Evolutionary conservation across 2,888 invertebrate species (phyloP).

Genomic region (Aplocera efformata): DNA sequence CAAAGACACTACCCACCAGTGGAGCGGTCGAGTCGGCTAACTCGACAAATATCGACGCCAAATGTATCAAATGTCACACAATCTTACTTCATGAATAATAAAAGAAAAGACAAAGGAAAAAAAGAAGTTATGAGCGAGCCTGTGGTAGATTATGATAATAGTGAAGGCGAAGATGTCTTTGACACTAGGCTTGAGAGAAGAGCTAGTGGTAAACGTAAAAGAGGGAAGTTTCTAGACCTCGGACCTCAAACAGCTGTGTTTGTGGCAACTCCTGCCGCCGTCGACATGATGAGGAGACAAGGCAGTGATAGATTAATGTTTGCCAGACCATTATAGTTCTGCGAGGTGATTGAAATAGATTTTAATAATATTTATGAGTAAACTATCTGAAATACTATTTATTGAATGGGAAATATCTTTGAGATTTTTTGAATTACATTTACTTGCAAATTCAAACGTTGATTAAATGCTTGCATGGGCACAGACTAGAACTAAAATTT

Average conservation of each 20-base stretch:
- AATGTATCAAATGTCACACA: conserved; percentile 57
- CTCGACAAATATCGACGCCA: conserved; percentile 62
- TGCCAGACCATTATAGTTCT: conserved; percentile 58
- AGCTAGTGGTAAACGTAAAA: conserved; percentile 50
- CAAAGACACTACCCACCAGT: conserved; percentile 62
- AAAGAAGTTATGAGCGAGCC: conserved; percentile 66
- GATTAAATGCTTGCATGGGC: too few species aligned
- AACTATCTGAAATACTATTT: conserved; percentile 17
- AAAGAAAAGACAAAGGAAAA: conserved; percentile 54
- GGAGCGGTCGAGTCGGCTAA: conserved; percentile 50
- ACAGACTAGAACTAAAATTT: too few species aligned
- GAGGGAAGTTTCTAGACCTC: conserved; percentile 64
- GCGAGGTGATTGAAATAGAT: background rate
- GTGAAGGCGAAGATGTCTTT: conserved; percentile 71
- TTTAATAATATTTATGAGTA: conserved; percentile 8
- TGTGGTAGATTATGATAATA: conserved; percentile 72
- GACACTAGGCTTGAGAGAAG: conserved; percentile 62
- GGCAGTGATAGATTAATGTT: conserved; percentile 70
- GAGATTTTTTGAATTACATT: too few species aligned
- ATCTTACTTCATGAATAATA: conserved; percentile 59
- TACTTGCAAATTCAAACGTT: too few species aligned
- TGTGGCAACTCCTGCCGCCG: conserved; percentile 61
- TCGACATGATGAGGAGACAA: conserved; percentile 69
- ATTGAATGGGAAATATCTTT: conserved; percentile 7
- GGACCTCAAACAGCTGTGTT: conserved; percentile 65